Evolutionary conservation across 2,888 invertebrate species (phyloP).

Genomic region (Ectemnius continuus): DNA sequence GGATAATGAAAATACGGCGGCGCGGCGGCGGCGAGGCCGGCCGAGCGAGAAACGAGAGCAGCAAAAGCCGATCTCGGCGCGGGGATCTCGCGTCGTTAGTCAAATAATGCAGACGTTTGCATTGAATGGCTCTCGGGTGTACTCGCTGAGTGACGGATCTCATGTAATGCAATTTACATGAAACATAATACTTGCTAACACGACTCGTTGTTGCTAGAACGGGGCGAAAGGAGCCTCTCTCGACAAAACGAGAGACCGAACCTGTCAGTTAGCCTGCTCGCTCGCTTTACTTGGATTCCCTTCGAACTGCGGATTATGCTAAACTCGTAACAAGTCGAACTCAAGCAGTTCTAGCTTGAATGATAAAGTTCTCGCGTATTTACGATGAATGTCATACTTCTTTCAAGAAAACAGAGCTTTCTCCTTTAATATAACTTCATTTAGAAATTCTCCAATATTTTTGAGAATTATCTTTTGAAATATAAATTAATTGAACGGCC

Average conservation of each 20-base stretch:
- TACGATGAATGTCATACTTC: no score
- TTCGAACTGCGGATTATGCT: no score
- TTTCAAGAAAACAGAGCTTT: no score
- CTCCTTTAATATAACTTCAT: no score
- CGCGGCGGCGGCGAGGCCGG: constrained; percentile 27
- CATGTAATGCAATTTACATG: constrained; percentile 53
- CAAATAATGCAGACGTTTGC: constrained; percentile 54
- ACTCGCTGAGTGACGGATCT: constrained; percentile 47
- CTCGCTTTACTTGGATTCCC: no score
- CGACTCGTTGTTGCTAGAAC: constrained; percentile 14
- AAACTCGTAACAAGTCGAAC: no score
- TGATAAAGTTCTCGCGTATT: no score
- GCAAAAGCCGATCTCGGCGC: constrained; percentile 1
- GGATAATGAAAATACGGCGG: constrained; percentile 5
- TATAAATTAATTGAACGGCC: no score
- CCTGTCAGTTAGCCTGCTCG: constrained; percentile 25
- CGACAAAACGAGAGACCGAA: constrained; percentile 1
- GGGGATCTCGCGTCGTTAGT: constrained; percentile 23
- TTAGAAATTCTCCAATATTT: no score
- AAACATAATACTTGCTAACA: constrained; percentile 48
- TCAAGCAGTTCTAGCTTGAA: no score
- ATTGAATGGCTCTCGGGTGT: constrained; percentile 41
- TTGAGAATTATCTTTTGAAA: no score
- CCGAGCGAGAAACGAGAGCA: constrained; percentile 20
- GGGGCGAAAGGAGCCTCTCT: constrained; percentile 23